Base-by-base conservation (phyloP, 2,888 invertebrate species). In the Coremacera marginata region DNA sequence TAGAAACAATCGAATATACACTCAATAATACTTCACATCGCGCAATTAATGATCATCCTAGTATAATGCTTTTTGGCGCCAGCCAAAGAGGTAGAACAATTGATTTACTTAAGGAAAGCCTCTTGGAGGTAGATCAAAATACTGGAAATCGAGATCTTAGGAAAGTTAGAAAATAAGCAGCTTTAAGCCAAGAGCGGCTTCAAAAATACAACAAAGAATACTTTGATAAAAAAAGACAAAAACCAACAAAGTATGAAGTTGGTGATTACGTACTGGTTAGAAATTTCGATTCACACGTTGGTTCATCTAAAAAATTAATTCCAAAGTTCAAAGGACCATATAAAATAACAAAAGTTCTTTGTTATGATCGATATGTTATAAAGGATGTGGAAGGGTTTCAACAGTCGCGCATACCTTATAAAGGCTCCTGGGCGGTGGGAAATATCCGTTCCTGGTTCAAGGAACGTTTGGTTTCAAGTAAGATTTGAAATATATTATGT, bases 241-340 rank as follows among this genome's bases (percentile, higher is more conserved):
- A 16, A 11, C 73, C 70, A 11, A 52, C n/a, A 11, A n/a, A 55
- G 16, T 78, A 72, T 67, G n/a, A 37, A 4, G 19, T 31, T 19
- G 78, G 71, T 8, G 76, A 78, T 67, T 78, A 78, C 25, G 74
- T 76, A 2, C 65, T 75, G 63, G 25, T 75, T 0, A 65, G 16
- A n/a, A 79, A 77, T 25, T 70, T 78, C 14, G 60, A 65, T 52
- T 77, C 71, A 14, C 77, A 77, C 25, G 37, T 14, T 11, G 77
- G 77, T 19, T 73, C 65, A n/a, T 71, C 73, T 7, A 70, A 60
- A 57, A 79, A 77, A 34, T 60, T 75, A 7, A 73, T 79, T 31
- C 70, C 79, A 0, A 76, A 75, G 37, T 77, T 70, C 49, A 74
- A 68, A 55, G 77, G 77, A 11, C 74, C 74, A 5, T 77, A 77